Evolutionary conservation across 2,888 invertebrate species (phyloP), one percentile per base, ranked within the genome.

Genomic region (Dynastes grantii): DNA sequence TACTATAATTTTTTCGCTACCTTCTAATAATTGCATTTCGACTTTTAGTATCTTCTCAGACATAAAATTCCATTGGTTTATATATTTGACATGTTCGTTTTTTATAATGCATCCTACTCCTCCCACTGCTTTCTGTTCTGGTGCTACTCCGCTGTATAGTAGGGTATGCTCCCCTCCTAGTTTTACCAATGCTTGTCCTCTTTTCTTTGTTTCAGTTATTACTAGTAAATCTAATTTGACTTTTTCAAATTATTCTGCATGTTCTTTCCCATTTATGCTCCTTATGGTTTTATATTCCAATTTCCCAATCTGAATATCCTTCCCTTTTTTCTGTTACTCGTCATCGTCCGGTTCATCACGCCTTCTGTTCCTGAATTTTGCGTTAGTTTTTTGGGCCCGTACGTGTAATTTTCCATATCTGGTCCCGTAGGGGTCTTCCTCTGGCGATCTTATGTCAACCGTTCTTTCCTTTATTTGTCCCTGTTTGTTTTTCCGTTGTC

Each of bases 41-140:
- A 71, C 32, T 71, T 61, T 73, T 29, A 78, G 45, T 16, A 79
- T 67, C 49, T 77, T 79, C 27, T 79, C 77, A 6, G 58, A 55
- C n/a, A 16, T 32, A 11, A 45, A 58, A 49, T 70, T 40, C 77
- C 70, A 79, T 55, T 70, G 29, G 5, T 27, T 37, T 70, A 67
- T 45, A 70, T 79, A 65, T 13, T 77, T 32, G 16, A 63, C 16
- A 40, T n/a, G 40, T 32, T 64, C 16, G 27, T 64, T 76, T 51
- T 76, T 13, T 68, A 11, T 29, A 76, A n/a, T 40, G 37, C 22
- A 76, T 29, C 65, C 65, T 65, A 73, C n/a, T 6, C 73, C 73
- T 22, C 55, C 73, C n/a, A 55, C 22, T 22, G 55, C 73, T 73
- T 27, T 51, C 16, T 73, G 6, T 11, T 73, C 73, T 58, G 53